These are phyloP conservation scores for Brachionus plicatilis DNA, from an alignment of 1,140 invertebrate genomes.

Conservation along the genomic window DNA sequence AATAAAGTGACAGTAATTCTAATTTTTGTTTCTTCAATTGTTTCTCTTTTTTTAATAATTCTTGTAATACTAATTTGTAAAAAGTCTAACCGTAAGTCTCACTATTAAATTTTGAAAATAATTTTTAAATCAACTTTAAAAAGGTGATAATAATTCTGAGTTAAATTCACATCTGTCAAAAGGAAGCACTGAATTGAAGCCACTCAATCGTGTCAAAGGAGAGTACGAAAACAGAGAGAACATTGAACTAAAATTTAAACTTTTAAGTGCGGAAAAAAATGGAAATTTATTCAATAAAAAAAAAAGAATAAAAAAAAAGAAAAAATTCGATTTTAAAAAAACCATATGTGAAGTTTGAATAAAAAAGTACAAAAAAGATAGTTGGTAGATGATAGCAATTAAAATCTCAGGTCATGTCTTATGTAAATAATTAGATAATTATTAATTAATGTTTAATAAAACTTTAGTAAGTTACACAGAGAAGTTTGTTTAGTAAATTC, in stretches of 20 bases:
- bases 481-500: too few species aligned
- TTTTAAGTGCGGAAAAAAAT: background rate
- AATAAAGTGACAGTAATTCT: constrained; percentile 14
- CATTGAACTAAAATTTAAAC: background rate
- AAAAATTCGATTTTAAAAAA: background rate
- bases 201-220: background rate
- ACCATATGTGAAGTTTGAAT: background rate
- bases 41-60: background rate
- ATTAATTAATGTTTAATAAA: too few species aligned
- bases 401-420: background rate
- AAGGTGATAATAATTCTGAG: background rate
- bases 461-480: too few species aligned
- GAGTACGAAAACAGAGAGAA: background rate
- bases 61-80: background rate
- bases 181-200: background rate
- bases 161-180: background rate
- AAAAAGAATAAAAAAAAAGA: background rate
- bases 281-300: background rate
- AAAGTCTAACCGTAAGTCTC: background rate
- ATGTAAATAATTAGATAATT: too few species aligned
- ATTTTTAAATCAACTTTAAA: background rate
- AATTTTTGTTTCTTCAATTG: background rate
- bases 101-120: background rate
- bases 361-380: background rate
- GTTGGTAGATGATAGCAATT: background rate